These are phyloP conservation scores for Carduelis carduelis DNA, from an alignment of 2,797 vertebrate genomes.

Conservation along the genomic window DNA sequence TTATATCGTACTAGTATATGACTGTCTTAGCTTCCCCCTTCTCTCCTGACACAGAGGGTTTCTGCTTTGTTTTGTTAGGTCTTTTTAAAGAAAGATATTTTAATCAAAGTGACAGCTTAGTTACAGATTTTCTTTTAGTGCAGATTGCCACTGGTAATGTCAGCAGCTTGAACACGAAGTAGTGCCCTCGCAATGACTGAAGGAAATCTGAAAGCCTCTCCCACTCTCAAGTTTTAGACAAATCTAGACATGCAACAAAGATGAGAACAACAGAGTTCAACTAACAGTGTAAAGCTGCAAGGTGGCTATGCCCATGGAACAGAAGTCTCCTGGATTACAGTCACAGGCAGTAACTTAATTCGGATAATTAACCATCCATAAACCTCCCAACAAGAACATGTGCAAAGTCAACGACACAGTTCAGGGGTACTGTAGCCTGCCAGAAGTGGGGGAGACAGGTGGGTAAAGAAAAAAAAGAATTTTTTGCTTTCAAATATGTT, in stretches of 20 bases:
- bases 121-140: slow-evolving; percentile 8
- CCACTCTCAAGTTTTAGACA: background rate
- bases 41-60: background rate
- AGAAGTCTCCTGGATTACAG: background rate
- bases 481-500: background rate
- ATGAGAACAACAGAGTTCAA: background rate
- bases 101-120: slow-evolving; percentile 15
- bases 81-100: background rate
- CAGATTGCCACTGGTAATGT: slow-evolving; percentile 35
- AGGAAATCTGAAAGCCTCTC: slow-evolving; percentile 31
- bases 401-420: background rate
- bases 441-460: background rate
- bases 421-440: background rate
- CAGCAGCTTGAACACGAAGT: slow-evolving; percentile 49
- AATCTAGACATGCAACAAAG: background rate
- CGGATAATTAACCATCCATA: background rate
- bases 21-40: background rate
- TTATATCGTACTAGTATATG: background rate
- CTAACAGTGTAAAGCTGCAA: background rate
- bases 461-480: background rate
- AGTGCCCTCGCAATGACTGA: slow-evolving; percentile 33
- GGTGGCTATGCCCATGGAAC: background rate
- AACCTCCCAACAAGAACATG: background rate
- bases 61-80: background rate
- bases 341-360: background rate